phyloP scores from a whole-genome alignment of 23 tunicate species.

The Halocynthia roretzi region DNA sequence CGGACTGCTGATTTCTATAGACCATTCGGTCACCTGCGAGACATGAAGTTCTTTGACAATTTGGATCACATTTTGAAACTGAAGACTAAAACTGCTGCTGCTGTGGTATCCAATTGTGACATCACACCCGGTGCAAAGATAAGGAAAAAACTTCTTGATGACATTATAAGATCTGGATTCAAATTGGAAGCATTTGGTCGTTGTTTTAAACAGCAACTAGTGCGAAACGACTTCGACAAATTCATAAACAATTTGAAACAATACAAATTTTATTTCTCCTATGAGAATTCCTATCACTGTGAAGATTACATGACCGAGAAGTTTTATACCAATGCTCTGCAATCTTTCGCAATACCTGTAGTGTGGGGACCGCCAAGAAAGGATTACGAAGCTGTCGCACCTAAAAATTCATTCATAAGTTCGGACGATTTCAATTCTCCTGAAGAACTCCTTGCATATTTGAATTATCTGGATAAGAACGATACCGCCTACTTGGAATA shows the following conservation, averaged over 20 bases:
- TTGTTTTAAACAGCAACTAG: not conserved
- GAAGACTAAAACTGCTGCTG: constrained; percentile 24
- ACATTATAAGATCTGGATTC: constrained; percentile 35
- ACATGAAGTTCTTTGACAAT: constrained; percentile 4
- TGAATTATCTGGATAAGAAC: constrained; percentile 26
- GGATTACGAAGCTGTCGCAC: constrained; percentile 43
- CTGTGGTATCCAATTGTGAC: constrained; percentile 49
- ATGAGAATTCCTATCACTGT: constrained; percentile 45
- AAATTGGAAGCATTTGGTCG: constrained; percentile 48
- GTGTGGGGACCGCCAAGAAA: constrained; percentile 61
- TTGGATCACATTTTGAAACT: not conserved
- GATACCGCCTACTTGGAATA: constrained; percentile 40
- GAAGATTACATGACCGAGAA: constrained; percentile 48
- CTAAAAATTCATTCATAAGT: constrained; percentile 49
- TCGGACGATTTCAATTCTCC: constrained; percentile 44
- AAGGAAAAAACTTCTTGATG: constrained; percentile 31
- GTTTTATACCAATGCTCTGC: constrained; percentile 37
- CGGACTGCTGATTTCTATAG: too few relatives aligned
- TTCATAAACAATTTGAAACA: not conserved
- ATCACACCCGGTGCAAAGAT: constrained; percentile 27
- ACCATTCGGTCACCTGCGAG: too few relatives aligned
- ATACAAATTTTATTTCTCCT: constrained; percentile 38
- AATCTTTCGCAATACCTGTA: constrained; percentile 28
- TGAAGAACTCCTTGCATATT: constrained; percentile 22
- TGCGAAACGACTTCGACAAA: not conserved